Evolutionary conservation across 2,888 invertebrate species (phyloP), one percentile per base, ranked within the genome.

Genomic region (Ashinkailepas kermadecensis): DNA sequence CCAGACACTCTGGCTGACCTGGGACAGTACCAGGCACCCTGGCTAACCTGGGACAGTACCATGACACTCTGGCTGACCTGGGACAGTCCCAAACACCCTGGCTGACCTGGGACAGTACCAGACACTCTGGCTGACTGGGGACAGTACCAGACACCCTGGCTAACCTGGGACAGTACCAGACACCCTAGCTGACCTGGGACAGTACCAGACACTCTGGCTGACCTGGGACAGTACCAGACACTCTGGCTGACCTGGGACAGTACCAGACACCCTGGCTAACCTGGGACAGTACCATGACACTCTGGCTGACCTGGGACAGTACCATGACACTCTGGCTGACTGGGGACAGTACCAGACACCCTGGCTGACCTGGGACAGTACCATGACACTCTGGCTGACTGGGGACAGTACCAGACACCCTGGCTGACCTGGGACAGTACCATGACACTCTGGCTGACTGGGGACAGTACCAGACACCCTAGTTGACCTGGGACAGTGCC

Each of bases 81-180:
- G n/a, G n/a, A n/a, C n/a, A n/a, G n/a, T n/a, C n/a, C n/a, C n/a
- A n/a, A n/a, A n/a, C n/a, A n/a, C n/a, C n/a, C n/a, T n/a, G n/a
- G n/a, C n/a, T n/a, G n/a, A n/a, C n/a, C n/a, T n/a, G n/a, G n/a
- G n/a, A n/a, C n/a, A n/a, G n/a, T n/a, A n/a, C n/a, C n/a, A n/a
- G n/a, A n/a, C n/a, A n/a, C n/a, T n/a, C n/a, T n/a, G n/a, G n/a
- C n/a, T n/a, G n/a, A n/a, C n/a, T n/a, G n/a, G n/a, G n/a, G n/a
- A n/a, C n/a, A n/a, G n/a, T n/a, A n/a, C n/a, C n/a, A n/a, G n/a
- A n/a, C n/a, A n/a, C n/a, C n/a, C n/a, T n/a, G n/a, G 54, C 18
- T 57, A 7, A 80, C 80, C 62, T 54, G 54, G 58, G 25, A 57
- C 80, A 59, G 80, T 57, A 80, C 25, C 65, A 62, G n/a, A 54